These are phyloP conservation scores for Nemurella pictetii DNA, from an alignment of 2,888 invertebrate genomes.

Conservation along the genomic window DNA sequence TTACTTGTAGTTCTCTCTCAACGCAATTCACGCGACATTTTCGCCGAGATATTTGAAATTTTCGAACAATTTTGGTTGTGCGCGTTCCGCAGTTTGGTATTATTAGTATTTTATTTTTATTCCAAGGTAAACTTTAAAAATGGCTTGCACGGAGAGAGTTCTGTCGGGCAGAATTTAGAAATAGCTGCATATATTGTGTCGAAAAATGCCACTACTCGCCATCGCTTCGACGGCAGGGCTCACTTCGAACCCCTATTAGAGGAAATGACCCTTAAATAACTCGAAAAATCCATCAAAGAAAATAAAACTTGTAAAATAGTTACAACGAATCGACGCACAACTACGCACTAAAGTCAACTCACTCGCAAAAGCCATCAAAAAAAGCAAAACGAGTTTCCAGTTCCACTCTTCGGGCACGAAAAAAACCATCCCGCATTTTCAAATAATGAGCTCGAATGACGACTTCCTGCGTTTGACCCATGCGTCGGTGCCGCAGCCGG, in stretches of 20 bases:
- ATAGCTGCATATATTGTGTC: too few species aligned
- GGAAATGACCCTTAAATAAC: too few species aligned
- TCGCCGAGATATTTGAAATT: not conserved
- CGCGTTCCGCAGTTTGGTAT: not conserved
- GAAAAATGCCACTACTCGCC: too few species aligned
- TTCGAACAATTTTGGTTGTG: not conserved
- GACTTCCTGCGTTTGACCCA: not conserved
- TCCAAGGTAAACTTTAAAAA: not conserved
- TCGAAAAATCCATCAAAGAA: too few species aligned
- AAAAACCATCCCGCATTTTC: not conserved
- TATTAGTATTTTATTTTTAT: not conserved
- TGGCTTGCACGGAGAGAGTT: not conserved
- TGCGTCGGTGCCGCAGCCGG: not conserved
- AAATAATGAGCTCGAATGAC: not conserved
- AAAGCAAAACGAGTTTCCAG: not conserved
- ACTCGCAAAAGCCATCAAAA: not conserved
- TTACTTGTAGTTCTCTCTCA: too few species aligned
- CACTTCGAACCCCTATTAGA: too few species aligned
- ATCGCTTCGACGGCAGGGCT: too few species aligned
- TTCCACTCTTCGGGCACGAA: not conserved
- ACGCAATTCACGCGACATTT: not conserved
- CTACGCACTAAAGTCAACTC: not conserved
- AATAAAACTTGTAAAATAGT: too few species aligned
- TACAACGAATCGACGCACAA: not conserved
- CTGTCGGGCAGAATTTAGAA: not conserved